These are phyloP conservation scores for Bombus haemorrhoidalis DNA, from an alignment of 1,140 invertebrate genomes.

Conservation along the genomic window DNA sequence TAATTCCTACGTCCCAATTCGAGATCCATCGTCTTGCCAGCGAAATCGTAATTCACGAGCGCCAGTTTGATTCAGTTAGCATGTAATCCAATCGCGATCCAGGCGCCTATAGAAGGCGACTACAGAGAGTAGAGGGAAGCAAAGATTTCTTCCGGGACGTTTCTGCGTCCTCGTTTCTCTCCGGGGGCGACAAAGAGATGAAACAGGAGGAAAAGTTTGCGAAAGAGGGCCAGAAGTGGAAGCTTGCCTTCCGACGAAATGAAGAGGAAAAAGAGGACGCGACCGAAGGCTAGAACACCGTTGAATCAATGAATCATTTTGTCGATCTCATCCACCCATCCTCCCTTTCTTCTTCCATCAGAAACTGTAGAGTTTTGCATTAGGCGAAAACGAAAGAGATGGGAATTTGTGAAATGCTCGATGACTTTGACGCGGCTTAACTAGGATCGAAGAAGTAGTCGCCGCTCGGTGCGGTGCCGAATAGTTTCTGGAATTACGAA, in stretches of 20 bases:
- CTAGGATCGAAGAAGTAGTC: background rate
- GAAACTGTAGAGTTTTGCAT: conserved; percentile 5
- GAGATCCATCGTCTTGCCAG: background rate
- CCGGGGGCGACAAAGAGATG: background rate
- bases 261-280: conserved; percentile 17
- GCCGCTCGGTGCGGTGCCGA: background rate
- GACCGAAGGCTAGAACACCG: background rate
- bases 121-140: background rate
- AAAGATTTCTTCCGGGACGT: background rate
- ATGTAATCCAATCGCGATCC: conserved; percentile 13
- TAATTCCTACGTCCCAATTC: background rate
- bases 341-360: background rate
- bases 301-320: conserved; percentile 32
- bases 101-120: background rate
- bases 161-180: background rate
- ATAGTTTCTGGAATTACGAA: background rate
- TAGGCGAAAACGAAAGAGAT: background rate
- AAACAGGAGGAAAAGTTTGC: background rate
- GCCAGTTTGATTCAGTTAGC: background rate
- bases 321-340: conserved; percentile 12
- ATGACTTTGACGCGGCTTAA: conserved; percentile 21
- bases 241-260: background rate
- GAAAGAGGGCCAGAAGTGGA: background rate
- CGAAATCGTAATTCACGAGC: conserved; percentile 3
- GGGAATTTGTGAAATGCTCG: background rate